Evolutionary conservation across 2,888 invertebrate species (phyloP).

Genomic region (Eilema sororculum): DNA sequence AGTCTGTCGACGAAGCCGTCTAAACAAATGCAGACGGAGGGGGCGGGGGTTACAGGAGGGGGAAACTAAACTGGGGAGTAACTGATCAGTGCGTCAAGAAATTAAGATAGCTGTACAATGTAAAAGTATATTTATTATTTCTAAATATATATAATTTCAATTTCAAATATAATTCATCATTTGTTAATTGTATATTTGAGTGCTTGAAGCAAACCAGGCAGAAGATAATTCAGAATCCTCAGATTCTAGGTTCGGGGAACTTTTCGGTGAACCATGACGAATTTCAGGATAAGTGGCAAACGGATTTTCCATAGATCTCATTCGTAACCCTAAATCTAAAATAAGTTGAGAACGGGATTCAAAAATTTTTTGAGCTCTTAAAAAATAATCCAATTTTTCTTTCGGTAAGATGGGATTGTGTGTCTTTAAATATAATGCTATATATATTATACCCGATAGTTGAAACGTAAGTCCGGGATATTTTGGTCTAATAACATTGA

Average conservation of each 20-base stretch:
- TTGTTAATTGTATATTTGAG: background rate
- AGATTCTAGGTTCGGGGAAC: slow-evolving; percentile 28
- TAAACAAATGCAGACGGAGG: too few relatives aligned
- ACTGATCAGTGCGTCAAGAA: background rate
- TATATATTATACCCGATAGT: slow-evolving; percentile 84
- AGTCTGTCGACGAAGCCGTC: too few relatives aligned
- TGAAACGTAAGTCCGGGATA: slow-evolving; percentile 85
- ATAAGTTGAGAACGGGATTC: slow-evolving; percentile 74
- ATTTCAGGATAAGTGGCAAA: slow-evolving; percentile 80
- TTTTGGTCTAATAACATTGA: slow-evolving; percentile 86
- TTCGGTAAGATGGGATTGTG: slow-evolving; percentile 72
- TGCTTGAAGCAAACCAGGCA: background rate
- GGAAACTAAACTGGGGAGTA: background rate
- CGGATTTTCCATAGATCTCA: slow-evolving; percentile 87
- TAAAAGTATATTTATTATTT: background rate
- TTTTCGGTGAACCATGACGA: slow-evolving; percentile 42
- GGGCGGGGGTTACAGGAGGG: too few relatives aligned
- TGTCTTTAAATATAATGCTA: slow-evolving; percentile 87
- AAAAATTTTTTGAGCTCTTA: slow-evolving; percentile 71
- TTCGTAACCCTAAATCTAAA: slow-evolving; percentile 70
- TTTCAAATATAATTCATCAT: background rate
- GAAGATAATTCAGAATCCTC: slow-evolving; percentile 4
- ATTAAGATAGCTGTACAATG: background rate
- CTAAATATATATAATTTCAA: background rate
- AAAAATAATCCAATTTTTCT: slow-evolving; percentile 60